These are phyloP conservation scores for Chrosomus eos DNA, from an alignment of 2,797 vertebrate species.

Conservation along the genomic window DNA sequence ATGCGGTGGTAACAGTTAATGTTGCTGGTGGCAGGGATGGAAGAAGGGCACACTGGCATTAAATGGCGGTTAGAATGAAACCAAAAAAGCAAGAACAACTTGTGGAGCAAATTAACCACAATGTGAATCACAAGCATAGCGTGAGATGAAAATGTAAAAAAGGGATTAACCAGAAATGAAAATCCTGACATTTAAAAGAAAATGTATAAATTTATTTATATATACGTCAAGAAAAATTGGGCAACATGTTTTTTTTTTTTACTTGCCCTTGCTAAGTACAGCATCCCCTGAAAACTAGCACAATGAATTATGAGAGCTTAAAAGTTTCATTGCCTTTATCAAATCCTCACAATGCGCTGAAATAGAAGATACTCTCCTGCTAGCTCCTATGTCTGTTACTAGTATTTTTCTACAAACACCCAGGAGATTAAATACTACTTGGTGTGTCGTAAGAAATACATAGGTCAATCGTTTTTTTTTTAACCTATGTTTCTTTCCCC, in stretches of 20 bases:
- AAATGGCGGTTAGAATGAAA: constrained; percentile 43
- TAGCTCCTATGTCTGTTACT: not conserved
- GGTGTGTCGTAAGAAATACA: not conserved
- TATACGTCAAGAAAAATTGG: not conserved
- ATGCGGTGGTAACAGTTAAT: constrained; percentile 83
- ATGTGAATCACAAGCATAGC: constrained; percentile 29
- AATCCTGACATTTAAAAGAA: not conserved
- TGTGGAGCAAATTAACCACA: constrained; percentile 36
- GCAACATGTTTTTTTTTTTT: not conserved
- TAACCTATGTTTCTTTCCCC: not conserved
- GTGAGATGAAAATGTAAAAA: constrained; percentile 18
- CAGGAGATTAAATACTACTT: not conserved
- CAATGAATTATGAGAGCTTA: not conserved
- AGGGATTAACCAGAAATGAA: not conserved
- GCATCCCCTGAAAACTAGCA: not conserved
- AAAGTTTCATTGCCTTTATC: not conserved
- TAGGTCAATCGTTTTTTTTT: not conserved
- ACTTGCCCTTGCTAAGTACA: not conserved
- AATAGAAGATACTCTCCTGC: not conserved
- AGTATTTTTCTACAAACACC: not conserved
- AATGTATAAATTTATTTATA: too few relatives aligned
- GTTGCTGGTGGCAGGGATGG: constrained; percentile 85
- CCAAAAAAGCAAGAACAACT: constrained; percentile 40
- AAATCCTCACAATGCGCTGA: not conserved
- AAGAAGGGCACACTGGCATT: constrained; percentile 73